Base-by-base conservation (phyloP, 2,113 vertebrate genomes). In the Fukomys damarensis region DNA sequence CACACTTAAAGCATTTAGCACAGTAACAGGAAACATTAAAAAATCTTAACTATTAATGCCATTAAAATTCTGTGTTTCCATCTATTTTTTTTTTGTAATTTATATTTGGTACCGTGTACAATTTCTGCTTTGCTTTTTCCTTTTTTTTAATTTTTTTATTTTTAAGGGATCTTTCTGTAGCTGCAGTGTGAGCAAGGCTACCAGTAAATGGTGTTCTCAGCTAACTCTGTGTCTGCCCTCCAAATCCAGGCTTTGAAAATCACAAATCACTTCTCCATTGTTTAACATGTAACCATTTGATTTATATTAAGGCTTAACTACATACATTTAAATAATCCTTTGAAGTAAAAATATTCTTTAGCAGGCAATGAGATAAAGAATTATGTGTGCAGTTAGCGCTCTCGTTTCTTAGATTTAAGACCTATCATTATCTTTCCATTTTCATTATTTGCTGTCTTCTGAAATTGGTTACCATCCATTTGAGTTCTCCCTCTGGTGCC, bases 351-450 rank as follows among this genome's bases (percentile, higher is more conserved):
- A 20, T 30, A 49, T 59, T 17, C 14, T 65, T 77, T 43, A 70
- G 30, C 35, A 81, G 86, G 54, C 41, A 91, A 46, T 28, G 28
- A 82, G 63, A 72, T 22, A 43, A 59, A 72, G 43, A 77, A 76
- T 58, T 86, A 8, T 52, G 16, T 59, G 12, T 4, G 35, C 17
- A 63, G 35, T 82, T 56, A 87, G 41, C 46, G 7, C 24, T 79
- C n/a, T 79, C 12, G 30, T 49, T 59, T 82, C 56, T 94, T 79
- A 89, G 30, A 86, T 93, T 95, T 74, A n/a, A 94, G 74, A 61
- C 49, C 30, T 28, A 11, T 12, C n/a, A 43, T 81, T 81, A 9
- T 82, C 81, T 77, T 82, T 66, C 13, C 32, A 52, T 66, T 61
- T 93, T 83, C 13, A n/a, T 70, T 52, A n/a, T 54, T 93, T 61